Evolutionary conservation across 2,888 invertebrate species (phyloP).

Genomic region (Galerucella nymphaeae): DNA sequence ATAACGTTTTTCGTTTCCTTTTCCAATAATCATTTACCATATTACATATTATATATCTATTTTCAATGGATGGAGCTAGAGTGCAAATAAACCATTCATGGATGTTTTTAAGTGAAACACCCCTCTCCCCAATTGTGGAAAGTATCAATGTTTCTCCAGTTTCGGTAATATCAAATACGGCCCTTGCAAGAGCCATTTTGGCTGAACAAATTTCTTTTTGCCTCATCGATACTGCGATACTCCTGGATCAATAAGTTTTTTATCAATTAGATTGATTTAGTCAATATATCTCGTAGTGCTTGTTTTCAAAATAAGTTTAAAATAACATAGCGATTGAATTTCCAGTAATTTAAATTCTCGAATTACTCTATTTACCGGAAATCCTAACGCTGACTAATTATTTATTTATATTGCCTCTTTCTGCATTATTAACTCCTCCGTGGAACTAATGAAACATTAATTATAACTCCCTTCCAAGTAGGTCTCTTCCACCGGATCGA

Average conservation of each 20-base stretch:
- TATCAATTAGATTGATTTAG: neutral
- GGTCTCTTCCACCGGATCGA: slow-evolving; percentile 30
- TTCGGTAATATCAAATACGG: too few relatives aligned
- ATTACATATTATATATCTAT: too few relatives aligned
- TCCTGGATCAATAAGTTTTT: neutral
- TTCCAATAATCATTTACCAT: too few relatives aligned
- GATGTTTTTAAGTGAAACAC: too few relatives aligned
- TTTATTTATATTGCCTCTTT: slow-evolving; percentile 41
- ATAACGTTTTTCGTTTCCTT: too few relatives aligned
- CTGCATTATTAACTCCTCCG: slow-evolving; percentile 42
- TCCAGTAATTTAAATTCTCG: slow-evolving; percentile 24
- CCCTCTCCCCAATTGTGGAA: too few relatives aligned
- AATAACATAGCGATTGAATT: slow-evolving; percentile 9
- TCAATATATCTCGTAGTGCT: neutral
- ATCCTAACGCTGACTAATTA: slow-evolving; percentile 37
- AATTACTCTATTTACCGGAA: slow-evolving; percentile 34
- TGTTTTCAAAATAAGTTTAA: neutral
- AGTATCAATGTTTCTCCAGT: too few relatives aligned
- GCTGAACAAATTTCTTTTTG: too few relatives aligned
- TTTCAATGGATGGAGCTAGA: too few relatives aligned
- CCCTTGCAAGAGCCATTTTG: too few relatives aligned
- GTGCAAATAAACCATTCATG: too few relatives aligned
- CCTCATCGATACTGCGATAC: too few relatives aligned
- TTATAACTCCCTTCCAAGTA: slow-evolving; percentile 34
- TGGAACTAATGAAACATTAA: slow-evolving; percentile 39